Evolutionary conservation across 2,888 invertebrate genomes (phyloP), one percentile per base, ranked within the genome.

Genomic region (Heteropelma amictum): DNA sequence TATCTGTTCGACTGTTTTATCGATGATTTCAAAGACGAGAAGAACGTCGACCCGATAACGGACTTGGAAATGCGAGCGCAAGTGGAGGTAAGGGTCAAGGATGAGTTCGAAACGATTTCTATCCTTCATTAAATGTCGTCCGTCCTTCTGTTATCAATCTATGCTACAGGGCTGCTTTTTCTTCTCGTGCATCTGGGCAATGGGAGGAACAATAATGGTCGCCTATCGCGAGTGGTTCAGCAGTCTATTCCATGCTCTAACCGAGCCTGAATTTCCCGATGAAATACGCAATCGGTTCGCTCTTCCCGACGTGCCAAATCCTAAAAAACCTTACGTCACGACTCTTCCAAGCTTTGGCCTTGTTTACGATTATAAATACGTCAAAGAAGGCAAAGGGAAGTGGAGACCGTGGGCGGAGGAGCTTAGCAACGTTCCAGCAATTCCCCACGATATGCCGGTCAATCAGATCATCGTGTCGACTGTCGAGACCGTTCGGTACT

Each of bases 381-480:
- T 96, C 42, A 97, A 97, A 90, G 96, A 97, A 90, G 97, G 94
- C 79, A 95, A 94, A 90, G 98, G 98, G 1, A 94, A 93, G 85
- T 98, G 98, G 98, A 95, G 94, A 82, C 93, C 93, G 0, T 98
- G 98, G 98, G 91, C 93, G 26, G 96, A 97, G 61, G 96, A 96
- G 79, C 92, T 98, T 4, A 90, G 92, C 1, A 89, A 93, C 0
- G 93, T 94, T 0, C 93, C 95, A 0, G 91, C 95, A 0, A 95
- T 97, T 81, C 95, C 96, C 0, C 91, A 94, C 63, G 98, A 98
- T 84, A 94, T 97, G 38, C 94, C 96, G 0, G 97, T 97, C 49
- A 97, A 98, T 89, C 97, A 98, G 90, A 97, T 98, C 78, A 94
- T 98, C 68, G 96, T 98, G 14, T 94, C 96, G 0, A 98, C 98